Evolutionary conservation across 2,888 invertebrate genomes (phyloP), one percentile per base, ranked within the genome.

Genomic region (Platycheirus albimanus): DNA sequence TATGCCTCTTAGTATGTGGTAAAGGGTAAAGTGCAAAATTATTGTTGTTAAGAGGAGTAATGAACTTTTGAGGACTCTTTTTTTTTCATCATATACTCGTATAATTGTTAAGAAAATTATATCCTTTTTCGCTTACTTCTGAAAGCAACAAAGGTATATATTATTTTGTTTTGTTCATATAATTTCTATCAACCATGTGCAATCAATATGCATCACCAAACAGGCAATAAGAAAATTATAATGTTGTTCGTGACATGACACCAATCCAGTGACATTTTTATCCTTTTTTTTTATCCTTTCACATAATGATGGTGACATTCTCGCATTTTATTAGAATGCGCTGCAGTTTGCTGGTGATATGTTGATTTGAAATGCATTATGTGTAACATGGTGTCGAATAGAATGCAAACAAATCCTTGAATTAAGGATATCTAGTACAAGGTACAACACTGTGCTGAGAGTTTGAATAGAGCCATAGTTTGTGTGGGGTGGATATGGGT

Each of bases 321-420:
- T 20, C 8, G 1, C 8, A 33, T 41, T 8, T 41, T 30, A 77
- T 77, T 54, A 17, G 15, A 41, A 70, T 71, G 56, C 71, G 13
- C 13, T 10, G 6, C 15, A 41, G 15, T 15, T 43, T 67, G 28
- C 33, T 64, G 38, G 52, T 63, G 61, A 36, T 76, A 61, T 77
- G 76, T 71, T 71, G 49, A 70, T 77, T 77, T 77, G 15, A 77
- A 77, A 71, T 77, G 77, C 77, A 77, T 70, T 70, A 77, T 64
- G 38, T 33, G 72, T 64, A 7, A 20, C 45, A 45, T 15, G 45
- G 20, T 77, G 69, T 56, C 33, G 70, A 77, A 64, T 56, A 28
- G 63, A 77, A 56, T 70, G 17, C 28, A 56, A 64, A 20, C 54
- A 56, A 64, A 77, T 63, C 33, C 52, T 52, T n/a, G 17, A 24